A percentile compares a stretch with the other conserved stretches of the same genome.
Conservation (phyloP, 2,888 invertebrate genomes). For the Liodrosophila aerea region DNA sequence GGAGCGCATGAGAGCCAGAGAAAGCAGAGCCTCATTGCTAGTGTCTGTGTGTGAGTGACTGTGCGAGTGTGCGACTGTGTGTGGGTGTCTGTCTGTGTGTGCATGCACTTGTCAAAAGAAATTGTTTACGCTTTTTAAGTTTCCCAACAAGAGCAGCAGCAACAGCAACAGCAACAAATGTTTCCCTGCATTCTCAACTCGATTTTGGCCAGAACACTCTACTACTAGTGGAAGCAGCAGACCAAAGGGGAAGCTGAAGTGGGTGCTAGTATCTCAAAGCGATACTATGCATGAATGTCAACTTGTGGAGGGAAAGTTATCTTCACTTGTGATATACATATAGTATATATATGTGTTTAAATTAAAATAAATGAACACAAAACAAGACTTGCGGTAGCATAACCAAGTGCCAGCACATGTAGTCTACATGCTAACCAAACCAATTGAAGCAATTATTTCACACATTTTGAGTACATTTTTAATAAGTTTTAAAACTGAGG, state of each 20-base stretch:
- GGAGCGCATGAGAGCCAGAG: neutral
- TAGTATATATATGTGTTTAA: slow-evolving; percentile 12
- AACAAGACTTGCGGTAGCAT: slow-evolving; percentile 25
- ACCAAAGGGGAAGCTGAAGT: neutral
- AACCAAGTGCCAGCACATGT: neutral
- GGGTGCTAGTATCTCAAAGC: slow-evolving; percentile 1
- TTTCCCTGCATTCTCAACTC: slow-evolving; percentile 23
- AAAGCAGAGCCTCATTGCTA: too few species aligned
- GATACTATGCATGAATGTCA: slow-evolving; percentile 13
- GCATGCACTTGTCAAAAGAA: slow-evolving; percentile 43
- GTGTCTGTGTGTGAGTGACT: neutral
- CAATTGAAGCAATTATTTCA: slow-evolving; percentile 12
- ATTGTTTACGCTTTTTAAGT: slow-evolving; percentile 63
- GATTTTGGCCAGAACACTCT: slow-evolving; percentile 3
- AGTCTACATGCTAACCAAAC: slow-evolving; percentile 12
- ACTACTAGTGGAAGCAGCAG: neutral
- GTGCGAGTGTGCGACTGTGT: slow-evolving; percentile 1
- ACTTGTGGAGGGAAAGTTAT: slow-evolving; percentile 27
- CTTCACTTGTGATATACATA: slow-evolving; percentile 16
- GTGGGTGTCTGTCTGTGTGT: neutral
- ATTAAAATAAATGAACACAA: slow-evolving; percentile 33
- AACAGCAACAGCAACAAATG: slow-evolving; percentile 16
- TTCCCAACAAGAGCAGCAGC: slow-evolving; percentile 17
- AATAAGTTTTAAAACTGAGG: too few species aligned
- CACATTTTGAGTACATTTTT: too few species aligned